Percentiles rank a stretch among this genome's conserved stretches.
These are phyloP conservation scores for Triops longicaudatus DNA, from an alignment of 1,140 invertebrate genomes.

Conservation along the genomic window DNA sequence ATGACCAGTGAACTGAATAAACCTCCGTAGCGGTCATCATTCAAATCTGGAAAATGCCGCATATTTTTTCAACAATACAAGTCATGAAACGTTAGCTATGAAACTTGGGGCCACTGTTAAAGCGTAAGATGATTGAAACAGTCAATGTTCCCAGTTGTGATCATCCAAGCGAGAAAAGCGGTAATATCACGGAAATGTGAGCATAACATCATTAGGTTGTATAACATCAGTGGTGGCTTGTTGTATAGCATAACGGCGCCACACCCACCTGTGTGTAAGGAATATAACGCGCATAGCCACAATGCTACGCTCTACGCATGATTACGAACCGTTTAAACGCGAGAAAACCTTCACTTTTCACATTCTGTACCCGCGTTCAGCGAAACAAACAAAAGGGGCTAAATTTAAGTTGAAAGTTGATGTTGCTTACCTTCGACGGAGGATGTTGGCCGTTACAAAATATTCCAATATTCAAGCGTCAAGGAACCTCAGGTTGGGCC, in stretches of 20 bases:
- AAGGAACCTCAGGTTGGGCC: not conserved
- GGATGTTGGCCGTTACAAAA: not conserved
- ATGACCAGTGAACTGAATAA: not conserved
- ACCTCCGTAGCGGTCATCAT: not conserved
- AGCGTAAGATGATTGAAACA: not conserved
- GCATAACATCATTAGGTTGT: conserved; percentile 8
- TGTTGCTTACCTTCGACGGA: not conserved
- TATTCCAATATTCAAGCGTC: not conserved
- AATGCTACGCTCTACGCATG: no score
- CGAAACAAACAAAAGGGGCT: no score
- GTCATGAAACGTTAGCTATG: not conserved
- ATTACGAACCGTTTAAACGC: no score
- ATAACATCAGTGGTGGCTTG: not conserved
- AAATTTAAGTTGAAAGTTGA: no score
- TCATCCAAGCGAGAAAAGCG: not conserved
- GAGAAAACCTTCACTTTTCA: no score
- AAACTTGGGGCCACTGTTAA: not conserved
- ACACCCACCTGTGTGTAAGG: conserved; percentile 6
- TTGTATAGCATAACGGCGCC: not conserved
- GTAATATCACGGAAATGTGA: conserved; percentile 3
- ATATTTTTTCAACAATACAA: not conserved
- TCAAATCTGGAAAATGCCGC: not conserved
- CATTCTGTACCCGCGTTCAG: no score
- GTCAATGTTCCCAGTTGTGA: not conserved
- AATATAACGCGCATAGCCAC: not conserved